Evolutionary conservation across 2,113 vertebrate genomes (phyloP).

Genomic region (Sinocyclocheilus maitianheensis): DNA sequence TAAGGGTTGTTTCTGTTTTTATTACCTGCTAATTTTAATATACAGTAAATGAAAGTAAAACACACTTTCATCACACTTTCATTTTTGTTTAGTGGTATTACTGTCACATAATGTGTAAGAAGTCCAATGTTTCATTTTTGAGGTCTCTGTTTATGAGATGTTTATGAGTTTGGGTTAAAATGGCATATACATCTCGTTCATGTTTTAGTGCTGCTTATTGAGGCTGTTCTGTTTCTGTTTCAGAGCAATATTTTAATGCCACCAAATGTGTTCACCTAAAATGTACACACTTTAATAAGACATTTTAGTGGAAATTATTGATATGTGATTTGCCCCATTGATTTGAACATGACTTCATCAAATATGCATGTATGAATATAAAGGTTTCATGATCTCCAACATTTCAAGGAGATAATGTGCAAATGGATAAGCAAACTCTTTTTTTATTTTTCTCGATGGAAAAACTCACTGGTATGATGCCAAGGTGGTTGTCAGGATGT

Average conservation of each 20-base stretch:
- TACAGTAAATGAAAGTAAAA: neutral
- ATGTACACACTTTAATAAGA: neutral
- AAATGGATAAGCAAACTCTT: neutral
- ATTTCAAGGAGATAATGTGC: constrained; percentile 10
- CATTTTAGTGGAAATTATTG: neutral
- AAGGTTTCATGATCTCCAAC: constrained; percentile 31
- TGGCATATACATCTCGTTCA: neutral
- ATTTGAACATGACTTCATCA: constrained; percentile 15
- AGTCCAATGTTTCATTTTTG: neutral
- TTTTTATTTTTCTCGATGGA: too few relatives aligned
- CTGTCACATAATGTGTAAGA: too few relatives aligned
- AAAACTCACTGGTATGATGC: neutral
- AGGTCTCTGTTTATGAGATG: neutral
- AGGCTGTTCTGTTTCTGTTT: neutral
- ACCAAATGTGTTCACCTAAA: neutral
- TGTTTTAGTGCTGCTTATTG: neutral
- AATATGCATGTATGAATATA: constrained; percentile 54
- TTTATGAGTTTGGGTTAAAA: neutral
- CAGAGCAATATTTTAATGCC: neutral
- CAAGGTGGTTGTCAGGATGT: neutral
- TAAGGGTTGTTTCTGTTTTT: too few relatives aligned
- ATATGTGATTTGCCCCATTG: neutral
- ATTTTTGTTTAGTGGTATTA: too few relatives aligned
- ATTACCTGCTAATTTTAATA: neutral
- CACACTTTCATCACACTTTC: too few relatives aligned